Evolutionary conservation across 2,888 invertebrate genomes (phyloP).

Genomic region (Vanessa cardui): DNA sequence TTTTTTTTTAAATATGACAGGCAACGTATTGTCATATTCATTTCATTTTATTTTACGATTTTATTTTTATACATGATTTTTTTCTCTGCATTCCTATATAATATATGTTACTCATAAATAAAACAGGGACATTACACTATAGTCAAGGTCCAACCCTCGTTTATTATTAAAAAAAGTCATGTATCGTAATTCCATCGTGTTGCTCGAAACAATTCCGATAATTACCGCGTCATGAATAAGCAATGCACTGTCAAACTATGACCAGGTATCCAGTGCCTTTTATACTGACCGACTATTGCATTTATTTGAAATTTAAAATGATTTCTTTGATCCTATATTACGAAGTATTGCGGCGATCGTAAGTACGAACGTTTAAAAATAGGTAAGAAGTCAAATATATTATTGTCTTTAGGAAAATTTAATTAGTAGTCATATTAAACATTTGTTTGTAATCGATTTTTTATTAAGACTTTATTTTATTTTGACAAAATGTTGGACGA

Average conservation of each 20-base stretch:
- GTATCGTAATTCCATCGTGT: conserved; percentile 53
- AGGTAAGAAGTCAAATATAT: background rate
- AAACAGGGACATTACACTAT: conserved; percentile 19
- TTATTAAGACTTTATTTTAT: too few species aligned
- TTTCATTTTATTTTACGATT: too few species aligned
- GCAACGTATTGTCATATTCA: too few species aligned
- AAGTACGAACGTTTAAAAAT: too few species aligned
- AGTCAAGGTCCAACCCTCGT: conserved; percentile 39
- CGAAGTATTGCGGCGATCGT: too few species aligned
- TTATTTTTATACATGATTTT: background rate
- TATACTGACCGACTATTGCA: conserved; percentile 20
- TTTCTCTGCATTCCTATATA: background rate
- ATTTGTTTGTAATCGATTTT: too few species aligned
- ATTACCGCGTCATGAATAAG: conserved; percentile 69
- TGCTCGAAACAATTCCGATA: conserved; percentile 59
- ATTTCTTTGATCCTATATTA: too few species aligned
- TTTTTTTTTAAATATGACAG: too few species aligned
- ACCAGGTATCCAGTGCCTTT: conserved; percentile 28
- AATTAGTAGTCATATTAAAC: too few species aligned
- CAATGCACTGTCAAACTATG: conserved; percentile 60
- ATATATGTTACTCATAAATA: conserved; percentile 8
- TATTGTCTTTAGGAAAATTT: background rate
- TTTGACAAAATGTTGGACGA: too few species aligned
- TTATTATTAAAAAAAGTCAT: conserved; percentile 46
- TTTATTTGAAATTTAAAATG: too few species aligned